phyloP scores from a whole-genome alignment of 1,140 invertebrate genomes.

The Luehdorfia chinensis region DNA sequence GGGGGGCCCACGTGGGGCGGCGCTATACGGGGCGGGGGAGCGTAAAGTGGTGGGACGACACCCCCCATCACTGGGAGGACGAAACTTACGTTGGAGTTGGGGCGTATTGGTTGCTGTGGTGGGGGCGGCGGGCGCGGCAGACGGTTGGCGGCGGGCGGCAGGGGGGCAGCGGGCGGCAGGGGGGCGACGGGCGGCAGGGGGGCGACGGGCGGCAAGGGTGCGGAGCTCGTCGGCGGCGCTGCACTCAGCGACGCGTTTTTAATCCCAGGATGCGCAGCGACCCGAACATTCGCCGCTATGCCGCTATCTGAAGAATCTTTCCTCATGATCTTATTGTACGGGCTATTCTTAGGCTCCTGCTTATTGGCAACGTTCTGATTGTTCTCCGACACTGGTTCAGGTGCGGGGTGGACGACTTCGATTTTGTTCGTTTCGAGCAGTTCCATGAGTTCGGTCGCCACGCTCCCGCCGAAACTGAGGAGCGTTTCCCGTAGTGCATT shows the following conservation, averaged over 20 bases:
- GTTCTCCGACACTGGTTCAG: slow-evolving; percentile 26
- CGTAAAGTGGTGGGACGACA: slow-evolving; percentile 50
- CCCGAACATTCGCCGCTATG: slow-evolving; percentile 3
- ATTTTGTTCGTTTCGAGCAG: slow-evolving; percentile 35
- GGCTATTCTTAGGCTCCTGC: slow-evolving; percentile 27
- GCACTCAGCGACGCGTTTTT: slow-evolving; percentile 23
- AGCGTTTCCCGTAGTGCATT: slow-evolving; percentile 69
- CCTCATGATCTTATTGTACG: slow-evolving; percentile 16
- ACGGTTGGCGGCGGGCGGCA: slow-evolving; percentile 18
- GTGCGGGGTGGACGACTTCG: slow-evolving; percentile 9
- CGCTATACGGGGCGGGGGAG: slow-evolving; percentile 34
- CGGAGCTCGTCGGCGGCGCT: slow-evolving; percentile 32
- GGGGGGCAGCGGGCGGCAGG: neutral
- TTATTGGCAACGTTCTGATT: slow-evolving; percentile 36
- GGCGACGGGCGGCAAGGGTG: slow-evolving; percentile 36
- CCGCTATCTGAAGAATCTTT: slow-evolving; percentile 15
- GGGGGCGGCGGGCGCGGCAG: slow-evolving; percentile 20
- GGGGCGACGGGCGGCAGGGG: slow-evolving; percentile 32
- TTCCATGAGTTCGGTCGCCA: slow-evolving; percentile 55
- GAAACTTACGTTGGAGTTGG: slow-evolving; percentile 71
- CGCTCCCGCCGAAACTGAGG: slow-evolving; percentile 62
- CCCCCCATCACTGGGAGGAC: slow-evolving; percentile 58
- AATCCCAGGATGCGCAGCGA: slow-evolving; percentile 20
- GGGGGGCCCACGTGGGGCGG: slow-evolving; percentile 29
- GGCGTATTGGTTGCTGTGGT: slow-evolving; percentile 24